These are phyloP conservation scores for Muscidifurax raptorellus DNA, from an alignment of 1,140 invertebrate genomes.

Conservation along the genomic window DNA sequence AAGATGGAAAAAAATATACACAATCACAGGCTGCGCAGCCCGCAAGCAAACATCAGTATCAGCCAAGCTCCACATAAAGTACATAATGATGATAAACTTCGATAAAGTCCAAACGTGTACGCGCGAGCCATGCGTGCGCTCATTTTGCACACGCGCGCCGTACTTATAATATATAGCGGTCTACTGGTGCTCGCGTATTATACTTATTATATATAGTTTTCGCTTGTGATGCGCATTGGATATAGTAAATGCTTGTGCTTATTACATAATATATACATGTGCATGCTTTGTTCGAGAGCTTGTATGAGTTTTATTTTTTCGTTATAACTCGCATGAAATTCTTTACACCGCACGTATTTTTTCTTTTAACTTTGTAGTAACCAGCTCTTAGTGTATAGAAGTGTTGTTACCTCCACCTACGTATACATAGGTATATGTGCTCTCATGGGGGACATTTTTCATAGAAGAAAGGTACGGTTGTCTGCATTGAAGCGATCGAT, in stretches of 20 bases:
- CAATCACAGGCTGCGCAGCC: neutral
- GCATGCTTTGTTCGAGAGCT: slow-evolving; percentile 26
- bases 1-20: neutral
- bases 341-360: neutral
- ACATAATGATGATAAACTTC: slow-evolving; percentile 17
- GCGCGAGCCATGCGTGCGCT: neutral
- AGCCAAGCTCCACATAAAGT: neutral
- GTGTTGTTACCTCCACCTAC: neutral
- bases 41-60: neutral
- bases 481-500: neutral
- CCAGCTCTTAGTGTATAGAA: neutral
- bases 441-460: neutral
- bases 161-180: neutral
- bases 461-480: neutral
- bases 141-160: neutral
- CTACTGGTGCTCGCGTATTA: neutral
- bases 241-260: neutral
- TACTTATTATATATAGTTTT: no score
- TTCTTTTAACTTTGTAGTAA: neutral
- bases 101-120: slow-evolving; percentile 9
- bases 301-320: neutral
- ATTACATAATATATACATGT: neutral
- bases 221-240: neutral
- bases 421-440: neutral
- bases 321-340: slow-evolving; percentile 20